Evolutionary conservation across 2,797 vertebrate genomes (phyloP).

Genomic region (Enteromius thamalakanensis): DNA sequence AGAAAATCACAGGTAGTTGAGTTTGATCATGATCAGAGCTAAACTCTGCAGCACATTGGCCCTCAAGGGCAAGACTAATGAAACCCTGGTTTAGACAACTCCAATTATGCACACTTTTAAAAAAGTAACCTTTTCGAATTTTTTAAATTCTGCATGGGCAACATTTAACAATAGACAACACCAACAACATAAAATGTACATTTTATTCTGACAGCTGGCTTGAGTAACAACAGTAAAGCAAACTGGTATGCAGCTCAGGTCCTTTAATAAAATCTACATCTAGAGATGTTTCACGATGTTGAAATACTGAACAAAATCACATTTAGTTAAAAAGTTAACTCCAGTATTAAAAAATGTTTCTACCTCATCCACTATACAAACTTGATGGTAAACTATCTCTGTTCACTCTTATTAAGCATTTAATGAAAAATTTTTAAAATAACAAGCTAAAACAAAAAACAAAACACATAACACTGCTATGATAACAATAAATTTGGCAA

Average conservation of each 20-base stretch:
- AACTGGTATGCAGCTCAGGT: conserved; percentile 37
- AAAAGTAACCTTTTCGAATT: background rate
- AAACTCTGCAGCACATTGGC: no score
- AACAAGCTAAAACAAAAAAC: conserved; percentile 56
- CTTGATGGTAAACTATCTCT: background rate
- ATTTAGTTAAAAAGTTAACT: background rate
- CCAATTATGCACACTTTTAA: no score
- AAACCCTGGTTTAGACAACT: background rate
- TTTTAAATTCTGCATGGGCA: conserved; percentile 47
- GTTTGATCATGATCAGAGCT: no score
- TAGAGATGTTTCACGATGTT: background rate
- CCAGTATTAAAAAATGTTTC: background rate
- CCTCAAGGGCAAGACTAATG: no score
- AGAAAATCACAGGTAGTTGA: no score
- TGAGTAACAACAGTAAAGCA: conserved; percentile 65
- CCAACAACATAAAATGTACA: background rate
- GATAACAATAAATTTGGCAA: conserved; percentile 7
- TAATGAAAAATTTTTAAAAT: conserved; percentile 49
- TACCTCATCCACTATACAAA: background rate
- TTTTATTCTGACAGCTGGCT: conserved; percentile 11
- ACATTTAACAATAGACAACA: conserved; percentile 66
- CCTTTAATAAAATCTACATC: background rate
- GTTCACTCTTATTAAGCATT: conserved; percentile 35
- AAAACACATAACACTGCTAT: conserved; percentile 53
- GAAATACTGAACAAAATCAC: background rate